These are phyloP conservation scores for Maniola jurtina DNA, from an alignment of 1,140 invertebrate genomes.

Conservation along the genomic window DNA sequence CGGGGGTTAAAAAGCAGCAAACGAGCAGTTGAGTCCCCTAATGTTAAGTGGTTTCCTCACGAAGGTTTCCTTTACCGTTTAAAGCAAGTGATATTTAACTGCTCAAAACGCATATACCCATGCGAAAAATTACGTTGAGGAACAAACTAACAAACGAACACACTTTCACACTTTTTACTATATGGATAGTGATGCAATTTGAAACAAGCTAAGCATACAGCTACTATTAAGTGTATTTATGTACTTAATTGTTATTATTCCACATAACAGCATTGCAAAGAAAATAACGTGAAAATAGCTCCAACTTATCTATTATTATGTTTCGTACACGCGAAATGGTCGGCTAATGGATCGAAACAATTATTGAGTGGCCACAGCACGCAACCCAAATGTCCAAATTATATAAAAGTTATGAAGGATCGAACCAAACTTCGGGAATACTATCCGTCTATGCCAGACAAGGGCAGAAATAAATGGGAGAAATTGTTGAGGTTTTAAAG, in stretches of 20 bases:
- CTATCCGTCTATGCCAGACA: not conserved
- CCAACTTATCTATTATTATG: conserved; percentile 5
- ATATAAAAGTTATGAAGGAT: conserved; percentile 7
- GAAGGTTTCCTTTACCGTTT: too few species aligned
- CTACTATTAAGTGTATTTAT: not conserved
- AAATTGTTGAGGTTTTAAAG: not conserved
- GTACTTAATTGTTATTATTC: not conserved
- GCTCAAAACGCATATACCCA: too few species aligned
- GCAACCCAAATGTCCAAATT: not conserved
- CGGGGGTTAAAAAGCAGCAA: too few species aligned
- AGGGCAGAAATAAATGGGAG: not conserved
- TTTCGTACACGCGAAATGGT: conserved; percentile 3
- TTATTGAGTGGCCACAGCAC: not conserved
- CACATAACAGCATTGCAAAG: not conserved
- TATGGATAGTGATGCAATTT: too few species aligned
- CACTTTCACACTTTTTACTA: too few species aligned
- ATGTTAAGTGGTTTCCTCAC: too few species aligned
- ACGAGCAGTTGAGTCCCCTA: too few species aligned
- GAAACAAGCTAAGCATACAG: too few species aligned
- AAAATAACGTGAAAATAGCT: not conserved
- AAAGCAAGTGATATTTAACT: too few species aligned
- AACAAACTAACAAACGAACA: too few species aligned
- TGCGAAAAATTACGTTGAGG: too few species aligned
- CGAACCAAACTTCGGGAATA: not conserved
- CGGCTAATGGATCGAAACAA: not conserved